Percentiles rank a stretch among this genome's conserved stretches.
Conservation (phyloP, 2,797 vertebrate species). For the Aeoliscus strigatus region DNA sequence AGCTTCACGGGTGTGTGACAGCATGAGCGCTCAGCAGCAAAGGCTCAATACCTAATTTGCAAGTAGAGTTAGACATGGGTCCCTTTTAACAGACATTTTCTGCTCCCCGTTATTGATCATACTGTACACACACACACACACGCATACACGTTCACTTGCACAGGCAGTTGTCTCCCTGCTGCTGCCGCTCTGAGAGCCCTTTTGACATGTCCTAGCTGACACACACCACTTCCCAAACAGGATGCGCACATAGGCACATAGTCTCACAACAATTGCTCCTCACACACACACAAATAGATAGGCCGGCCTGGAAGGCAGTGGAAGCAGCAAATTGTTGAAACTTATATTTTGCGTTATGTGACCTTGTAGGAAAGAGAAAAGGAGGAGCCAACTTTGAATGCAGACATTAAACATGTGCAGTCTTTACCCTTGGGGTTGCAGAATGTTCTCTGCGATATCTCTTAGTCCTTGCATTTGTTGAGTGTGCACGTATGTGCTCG, state of each 20-base stretch:
- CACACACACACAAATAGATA: slow-evolving; percentile 15
- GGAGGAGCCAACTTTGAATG: neutral
- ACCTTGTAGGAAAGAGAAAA: slow-evolving; percentile 18
- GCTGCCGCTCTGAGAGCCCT: slow-evolving; percentile 25
- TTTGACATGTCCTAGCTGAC: slow-evolving; percentile 48
- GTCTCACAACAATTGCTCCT: neutral
- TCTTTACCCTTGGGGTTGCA: slow-evolving; percentile 27
- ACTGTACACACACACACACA: slow-evolving; percentile 19
- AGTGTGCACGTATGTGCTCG: slow-evolving; percentile 9
- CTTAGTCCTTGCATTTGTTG: slow-evolving; percentile 19
- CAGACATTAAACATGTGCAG: neutral
- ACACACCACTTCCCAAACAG: slow-evolving; percentile 40
- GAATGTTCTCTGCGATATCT: slow-evolving; percentile 25
- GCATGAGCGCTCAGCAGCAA: slow-evolving; percentile 51
- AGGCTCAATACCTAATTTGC: slow-evolving; percentile 72
- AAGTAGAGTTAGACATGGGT: slow-evolving; percentile 45
- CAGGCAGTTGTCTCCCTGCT: slow-evolving; percentile 27
- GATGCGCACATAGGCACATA: slow-evolving; percentile 1
- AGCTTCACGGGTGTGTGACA: slow-evolving; percentile 42
- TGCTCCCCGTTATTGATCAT: slow-evolving; percentile 51
- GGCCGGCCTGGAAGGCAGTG: slow-evolving; percentile 13
- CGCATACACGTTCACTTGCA: slow-evolving; percentile 6
- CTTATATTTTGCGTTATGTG: slow-evolving; percentile 18
- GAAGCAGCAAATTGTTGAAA: slow-evolving; percentile 22
- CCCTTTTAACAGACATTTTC: slow-evolving; percentile 63